Evolutionary conservation across 2,797 vertebrate species (phyloP).

Genomic region (Myotis findleyi): DNA sequence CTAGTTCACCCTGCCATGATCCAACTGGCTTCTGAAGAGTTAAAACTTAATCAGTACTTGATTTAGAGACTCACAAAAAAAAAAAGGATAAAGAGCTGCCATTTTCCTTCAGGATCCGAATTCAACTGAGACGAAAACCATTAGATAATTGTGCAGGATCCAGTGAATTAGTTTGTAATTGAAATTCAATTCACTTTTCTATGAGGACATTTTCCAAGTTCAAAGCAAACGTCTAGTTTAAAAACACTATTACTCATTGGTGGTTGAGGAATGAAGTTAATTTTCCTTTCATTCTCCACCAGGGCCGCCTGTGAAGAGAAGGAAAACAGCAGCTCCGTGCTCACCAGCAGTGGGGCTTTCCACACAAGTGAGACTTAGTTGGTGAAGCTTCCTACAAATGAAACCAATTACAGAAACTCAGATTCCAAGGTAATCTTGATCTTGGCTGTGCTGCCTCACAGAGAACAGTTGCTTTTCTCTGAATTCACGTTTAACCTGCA

Average conservation of each 20-base stretch:
- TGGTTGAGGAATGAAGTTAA: slow-evolving; percentile 68
- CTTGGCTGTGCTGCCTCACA: slow-evolving; percentile 75
- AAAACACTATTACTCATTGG: slow-evolving; percentile 76
- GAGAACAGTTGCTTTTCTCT: slow-evolving; percentile 66
- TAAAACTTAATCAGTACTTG: slow-evolving; percentile 87
- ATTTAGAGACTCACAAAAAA: slow-evolving; percentile 84
- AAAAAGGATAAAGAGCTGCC: slow-evolving; percentile 86
- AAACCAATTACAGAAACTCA: slow-evolving; percentile 73
- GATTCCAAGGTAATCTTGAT: slow-evolving; percentile 74
- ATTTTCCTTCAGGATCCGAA: slow-evolving; percentile 87
- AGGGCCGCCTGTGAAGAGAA: slow-evolving; percentile 79
- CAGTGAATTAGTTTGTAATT: slow-evolving; percentile 61
- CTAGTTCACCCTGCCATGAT: slow-evolving; percentile 84
- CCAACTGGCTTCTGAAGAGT: slow-evolving; percentile 90
- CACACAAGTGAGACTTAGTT: neutral
- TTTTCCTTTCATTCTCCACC: slow-evolving; percentile 77
- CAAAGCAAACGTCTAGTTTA: slow-evolving; percentile 71
- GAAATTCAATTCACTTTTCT: slow-evolving; percentile 82
- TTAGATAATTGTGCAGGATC: slow-evolving; percentile 75
- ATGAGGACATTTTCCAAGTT: slow-evolving; percentile 78
- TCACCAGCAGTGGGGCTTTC: neutral
- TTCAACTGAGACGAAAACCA: slow-evolving; percentile 82
- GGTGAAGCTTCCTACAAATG: slow-evolving; percentile 75
- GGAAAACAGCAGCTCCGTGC: slow-evolving; percentile 84
- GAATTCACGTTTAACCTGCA: slow-evolving; percentile 65